phyloP scores from a whole-genome alignment of 2,888 invertebrate species.

The Cerastoderma edule region DNA sequence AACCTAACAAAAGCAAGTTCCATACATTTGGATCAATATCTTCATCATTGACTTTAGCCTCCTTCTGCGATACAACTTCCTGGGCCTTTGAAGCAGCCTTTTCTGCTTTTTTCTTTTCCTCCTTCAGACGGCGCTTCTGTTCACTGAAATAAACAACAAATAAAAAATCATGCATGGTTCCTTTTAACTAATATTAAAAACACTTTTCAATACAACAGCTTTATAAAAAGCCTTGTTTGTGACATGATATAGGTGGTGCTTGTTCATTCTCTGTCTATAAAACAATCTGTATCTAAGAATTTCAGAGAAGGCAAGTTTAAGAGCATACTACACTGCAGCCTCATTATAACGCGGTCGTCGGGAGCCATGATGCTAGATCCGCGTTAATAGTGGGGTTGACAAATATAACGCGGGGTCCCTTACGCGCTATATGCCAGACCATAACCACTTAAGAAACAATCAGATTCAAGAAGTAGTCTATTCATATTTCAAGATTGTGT shows the following conservation, averaged over 20 bases:
- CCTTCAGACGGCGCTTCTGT: constrained; percentile 94
- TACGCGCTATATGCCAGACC: too few relatives aligned
- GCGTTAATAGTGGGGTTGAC: too few relatives aligned
- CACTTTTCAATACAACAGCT: background rate
- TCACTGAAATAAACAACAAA: constrained; percentile 88
- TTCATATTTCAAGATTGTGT: too few relatives aligned
- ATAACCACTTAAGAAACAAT: too few relatives aligned
- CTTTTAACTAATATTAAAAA: background rate
- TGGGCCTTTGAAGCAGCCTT: constrained; percentile 85
- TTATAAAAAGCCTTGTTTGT: background rate
- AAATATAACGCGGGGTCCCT: too few relatives aligned
- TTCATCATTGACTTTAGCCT: constrained; percentile 86
- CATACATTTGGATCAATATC: constrained; percentile 95
- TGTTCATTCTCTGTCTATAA: background rate
- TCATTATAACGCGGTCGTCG: too few relatives aligned
- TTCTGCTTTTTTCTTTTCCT: constrained; percentile 95
- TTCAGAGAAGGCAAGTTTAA: background rate
- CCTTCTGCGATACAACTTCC: constrained; percentile 55
- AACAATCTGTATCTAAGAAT: background rate
- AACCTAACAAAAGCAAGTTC: background rate
- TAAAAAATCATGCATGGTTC: background rate
- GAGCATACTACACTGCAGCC: background rate
- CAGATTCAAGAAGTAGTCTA: too few relatives aligned
- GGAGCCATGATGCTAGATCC: too few relatives aligned
- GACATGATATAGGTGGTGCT: background rate